A percentile compares a stretch with the other conserved stretches of the same genome.
phyloP scores from a whole-genome alignment of 2,113 vertebrate species.

The Boleophthalmus pectinirostris region DNA sequence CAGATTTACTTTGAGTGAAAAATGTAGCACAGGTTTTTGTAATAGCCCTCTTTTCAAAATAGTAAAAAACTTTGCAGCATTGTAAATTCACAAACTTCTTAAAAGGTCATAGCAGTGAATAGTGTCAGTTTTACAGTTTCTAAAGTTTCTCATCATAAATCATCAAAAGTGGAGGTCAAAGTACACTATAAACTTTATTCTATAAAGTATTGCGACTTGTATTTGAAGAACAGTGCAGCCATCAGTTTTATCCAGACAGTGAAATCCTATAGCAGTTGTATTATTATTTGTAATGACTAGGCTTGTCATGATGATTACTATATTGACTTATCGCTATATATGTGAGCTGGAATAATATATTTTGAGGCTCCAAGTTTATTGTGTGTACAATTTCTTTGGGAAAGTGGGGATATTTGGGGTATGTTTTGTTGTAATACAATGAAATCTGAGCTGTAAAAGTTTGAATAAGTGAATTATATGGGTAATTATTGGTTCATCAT shows the following conservation, averaged over 20 bases:
- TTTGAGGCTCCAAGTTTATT: too few species aligned
- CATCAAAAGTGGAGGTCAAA: neutral
- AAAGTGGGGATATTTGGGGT: too few species aligned
- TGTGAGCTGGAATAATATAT: too few species aligned
- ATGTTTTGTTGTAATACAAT: too few species aligned
- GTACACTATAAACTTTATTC: neutral
- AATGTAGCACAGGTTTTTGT: neutral
- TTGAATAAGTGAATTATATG: too few species aligned
- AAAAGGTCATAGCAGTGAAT: neutral
- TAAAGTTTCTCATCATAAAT: neutral
- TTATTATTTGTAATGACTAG: neutral
- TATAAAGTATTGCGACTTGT: neutral
- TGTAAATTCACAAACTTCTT: slow-evolving; percentile 1
- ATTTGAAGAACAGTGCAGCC: neutral
- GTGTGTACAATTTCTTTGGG: too few species aligned
- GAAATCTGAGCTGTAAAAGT: too few species aligned
- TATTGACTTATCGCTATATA: too few species aligned
- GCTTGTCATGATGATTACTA: too few species aligned
- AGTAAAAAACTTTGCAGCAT: neutral
- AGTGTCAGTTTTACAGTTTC: slow-evolving; percentile 3
- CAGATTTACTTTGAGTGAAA: neutral
- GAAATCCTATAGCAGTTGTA: neutral
- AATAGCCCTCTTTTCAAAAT: neutral
- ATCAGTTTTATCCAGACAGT: neutral
- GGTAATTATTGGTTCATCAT: too few species aligned